Evolutionary conservation across 92 coral and sea anemone genomes (phyloP).

Genomic region (Anthopleura xanthogrammica): DNA sequence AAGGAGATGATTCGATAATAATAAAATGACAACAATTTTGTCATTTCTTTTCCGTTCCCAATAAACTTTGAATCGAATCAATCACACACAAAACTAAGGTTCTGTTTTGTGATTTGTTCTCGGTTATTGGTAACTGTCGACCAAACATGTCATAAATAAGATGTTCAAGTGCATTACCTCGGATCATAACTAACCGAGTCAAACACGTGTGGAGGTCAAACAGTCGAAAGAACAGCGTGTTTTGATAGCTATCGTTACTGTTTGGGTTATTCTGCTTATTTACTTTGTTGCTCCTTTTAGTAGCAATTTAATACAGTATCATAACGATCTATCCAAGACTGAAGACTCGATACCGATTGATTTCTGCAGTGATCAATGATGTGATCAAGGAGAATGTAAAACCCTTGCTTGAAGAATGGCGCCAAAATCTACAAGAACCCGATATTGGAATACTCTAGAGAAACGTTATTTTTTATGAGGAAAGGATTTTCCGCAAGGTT

Average conservation of each 20-base stretch:
- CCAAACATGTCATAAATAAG: background rate
- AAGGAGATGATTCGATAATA: background rate
- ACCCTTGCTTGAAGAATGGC: background rate
- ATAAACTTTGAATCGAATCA: background rate
- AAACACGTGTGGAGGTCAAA: background rate
- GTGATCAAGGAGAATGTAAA: too few relatives aligned
- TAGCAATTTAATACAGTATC: background rate
- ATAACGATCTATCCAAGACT: background rate
- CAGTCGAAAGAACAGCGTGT: background rate
- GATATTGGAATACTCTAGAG: too few relatives aligned
- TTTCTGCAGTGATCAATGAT: too few relatives aligned
- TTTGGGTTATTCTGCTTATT: background rate
- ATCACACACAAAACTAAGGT: background rate
- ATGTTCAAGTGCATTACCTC: background rate
- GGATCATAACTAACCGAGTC: background rate
- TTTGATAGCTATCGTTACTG: background rate
- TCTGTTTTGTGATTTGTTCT: background rate
- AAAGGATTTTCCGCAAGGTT: too few relatives aligned
- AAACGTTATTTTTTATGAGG: too few relatives aligned
- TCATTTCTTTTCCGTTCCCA: background rate
- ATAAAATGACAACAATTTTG: constrained; percentile 2
- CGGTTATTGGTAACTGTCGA: background rate
- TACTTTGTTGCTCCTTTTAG: constrained; percentile 1
- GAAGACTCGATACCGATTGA: background rate
- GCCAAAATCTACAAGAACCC: background rate